Base-by-base conservation (phyloP, 2,888 invertebrate genomes). In the Catocala sponsa region DNA sequence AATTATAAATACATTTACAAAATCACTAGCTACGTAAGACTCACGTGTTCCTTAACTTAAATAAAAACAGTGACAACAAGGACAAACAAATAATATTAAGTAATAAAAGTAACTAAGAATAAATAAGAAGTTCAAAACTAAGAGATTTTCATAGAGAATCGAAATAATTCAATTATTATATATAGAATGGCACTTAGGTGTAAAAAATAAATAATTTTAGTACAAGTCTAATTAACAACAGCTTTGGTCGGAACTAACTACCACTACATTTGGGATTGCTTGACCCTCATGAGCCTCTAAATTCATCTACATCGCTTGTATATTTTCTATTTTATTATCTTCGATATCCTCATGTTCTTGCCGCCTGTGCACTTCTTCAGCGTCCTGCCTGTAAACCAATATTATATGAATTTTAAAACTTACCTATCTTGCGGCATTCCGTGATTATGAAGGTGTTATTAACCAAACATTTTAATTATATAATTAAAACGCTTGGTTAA, bases 181-280 rank as follows among this genome's bases (percentile, higher is more conserved):
- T 51, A 51, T 64, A 76, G 73, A 79, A 85, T 87, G 87, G 87
- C 87, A 87, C 87, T 83, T 82, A 87, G 73, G 78, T 72, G 68
- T 75, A 78, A 79, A 58, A 80, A 81, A 80, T 83, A 87, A 79
- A 84, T 84, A 82, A 72, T 67, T 76, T 68, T 76, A 74, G 61
- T 65, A 72, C 55, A 70, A 73, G 70, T 76, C 79, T 90, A 88
- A 85, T 85, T 84, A 75, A 57, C 67, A 73, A 84, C 86, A 91
- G 87, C 94, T 94, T 94, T 94, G 94, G 94, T 93, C 87, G 91
- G 84, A 87, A 63, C 58, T 63, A 77, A 87, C 92, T 93, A 93
- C 87, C 82, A 81, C 93, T 94, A 93, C 88, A 87, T 91, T 91
- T 92, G 89, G 91, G 85, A 82, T 55, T 49, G 11, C 74, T 76